Evolutionary conservation across 2,888 invertebrate genomes (phyloP), one percentile per base, ranked within the genome.

Genomic region (Oligia strigilis): DNA sequence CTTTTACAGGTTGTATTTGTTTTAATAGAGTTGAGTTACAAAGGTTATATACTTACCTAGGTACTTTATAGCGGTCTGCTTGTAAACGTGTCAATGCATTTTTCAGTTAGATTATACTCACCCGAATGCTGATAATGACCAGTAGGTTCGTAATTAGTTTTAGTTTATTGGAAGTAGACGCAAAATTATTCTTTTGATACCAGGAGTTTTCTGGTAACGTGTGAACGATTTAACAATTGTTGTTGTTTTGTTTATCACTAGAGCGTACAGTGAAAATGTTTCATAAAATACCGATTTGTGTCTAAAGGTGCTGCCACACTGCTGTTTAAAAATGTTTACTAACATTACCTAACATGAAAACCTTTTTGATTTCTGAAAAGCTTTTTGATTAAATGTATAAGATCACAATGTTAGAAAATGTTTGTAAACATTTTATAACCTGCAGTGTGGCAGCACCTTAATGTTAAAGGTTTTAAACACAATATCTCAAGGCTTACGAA

Each of bases 1-100:
- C 52, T 81, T 67, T 72, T 76, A 72, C 60, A 40, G 64, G 43
- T 29, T 69, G 74, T 77, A 60, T 40, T 65, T 23, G 40, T 58
- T 75, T 75, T 72, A 65, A 81, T 67, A 65, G 17, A 60, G 19
- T 77, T 72, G 23, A 58, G 6, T 46, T 49, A 62, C 4, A 0
- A 58, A 40, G 58, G 4, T n/a, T 58, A n/a, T 11, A 58, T 58
- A 9, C 23, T 23, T 60, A n/a, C 58, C 11, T n/a, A 69, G 17
- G 13, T 40, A 66, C 14, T 6, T 40, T 65, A 36, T 23, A 23
- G 9, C 23, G 9, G 71, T n/a, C 17, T 17, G 23, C 5, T 55
- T 40, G 14, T 9, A n/a, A 36, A 23, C 17, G 6, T 58, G 17
- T 55, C 36, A 58, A 58, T 58, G 9, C 9, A 23, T 0, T 58